Percentiles rank a stretch among this genome's conserved stretches.
These are phyloP conservation scores for Poecile atricapillus DNA, from an alignment of 2,113 vertebrate species.

Conservation along the genomic window DNA sequence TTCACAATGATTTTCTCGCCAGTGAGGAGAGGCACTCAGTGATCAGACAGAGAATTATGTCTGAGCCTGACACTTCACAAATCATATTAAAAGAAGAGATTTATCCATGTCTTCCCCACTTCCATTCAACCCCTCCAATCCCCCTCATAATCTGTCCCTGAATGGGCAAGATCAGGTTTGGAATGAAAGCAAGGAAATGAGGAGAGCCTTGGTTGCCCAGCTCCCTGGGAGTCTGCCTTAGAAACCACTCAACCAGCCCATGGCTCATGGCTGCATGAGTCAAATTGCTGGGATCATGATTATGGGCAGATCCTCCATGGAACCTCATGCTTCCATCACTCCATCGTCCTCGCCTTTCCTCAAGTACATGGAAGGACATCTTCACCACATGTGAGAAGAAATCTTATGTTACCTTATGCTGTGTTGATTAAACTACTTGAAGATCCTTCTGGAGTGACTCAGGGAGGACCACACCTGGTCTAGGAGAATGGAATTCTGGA, in stretches of 20 bases:
- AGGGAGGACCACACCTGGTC: background rate
- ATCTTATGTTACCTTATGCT: background rate
- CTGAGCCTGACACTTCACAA: background rate
- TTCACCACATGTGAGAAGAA: background rate
- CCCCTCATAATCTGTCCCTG: background rate
- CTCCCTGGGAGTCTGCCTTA: background rate
- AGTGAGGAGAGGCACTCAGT: background rate
- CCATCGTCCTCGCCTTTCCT: background rate
- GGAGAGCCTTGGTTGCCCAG: background rate
- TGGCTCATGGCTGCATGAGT: background rate
- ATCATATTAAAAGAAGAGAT: background rate
- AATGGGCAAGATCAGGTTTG: background rate
- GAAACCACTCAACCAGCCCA: background rate
- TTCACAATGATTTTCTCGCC: background rate
- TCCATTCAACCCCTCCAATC: background rate
- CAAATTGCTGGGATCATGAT: background rate
- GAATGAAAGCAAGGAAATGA: background rate
- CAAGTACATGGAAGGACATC: background rate
- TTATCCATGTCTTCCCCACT: background rate
- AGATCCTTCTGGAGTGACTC: background rate
- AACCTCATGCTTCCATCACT: background rate
- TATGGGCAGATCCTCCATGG: background rate
- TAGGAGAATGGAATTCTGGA: background rate
- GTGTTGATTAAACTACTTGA: background rate
- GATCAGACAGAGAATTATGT: background rate